These are phyloP conservation scores for Diploptera punctata DNA, from an alignment of 2,888 invertebrate species.

Conservation along the genomic window DNA sequence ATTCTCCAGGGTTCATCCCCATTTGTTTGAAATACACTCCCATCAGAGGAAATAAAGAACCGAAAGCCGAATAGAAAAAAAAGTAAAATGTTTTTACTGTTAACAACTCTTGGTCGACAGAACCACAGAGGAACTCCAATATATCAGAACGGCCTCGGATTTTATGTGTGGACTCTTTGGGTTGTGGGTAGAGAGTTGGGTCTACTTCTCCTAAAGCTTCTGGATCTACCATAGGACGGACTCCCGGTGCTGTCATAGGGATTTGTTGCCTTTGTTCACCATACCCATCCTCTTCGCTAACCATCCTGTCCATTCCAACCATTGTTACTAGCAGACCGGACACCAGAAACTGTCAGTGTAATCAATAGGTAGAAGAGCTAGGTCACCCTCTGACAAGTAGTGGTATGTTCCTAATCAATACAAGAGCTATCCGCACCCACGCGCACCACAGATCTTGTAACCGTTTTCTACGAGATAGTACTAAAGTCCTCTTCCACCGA, in stretches of 20 bases:
- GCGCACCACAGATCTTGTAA: too few species aligned
- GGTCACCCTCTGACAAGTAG: too few species aligned
- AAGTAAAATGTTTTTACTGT: conserved; percentile 98
- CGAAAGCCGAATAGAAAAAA: conserved; percentile 99
- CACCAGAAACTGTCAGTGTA: background rate
- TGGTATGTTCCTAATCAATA: too few species aligned
- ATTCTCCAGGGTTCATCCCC: conserved; percentile 98
- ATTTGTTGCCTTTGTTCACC: conserved; percentile 19
- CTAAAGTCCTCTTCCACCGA: too few species aligned
- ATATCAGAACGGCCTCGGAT: conserved; percentile 86
- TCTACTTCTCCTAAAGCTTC: conserved; percentile 87
- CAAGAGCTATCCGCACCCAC: too few species aligned
- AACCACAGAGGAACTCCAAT: conserved; percentile 81
- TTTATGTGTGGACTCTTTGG: conserved; percentile 89
- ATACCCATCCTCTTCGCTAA: conserved; percentile 32
- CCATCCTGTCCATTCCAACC: conserved; percentile 42
- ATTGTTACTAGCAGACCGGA: conserved; percentile 18
- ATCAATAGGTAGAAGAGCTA: too few species aligned
- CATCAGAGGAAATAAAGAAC: conserved; percentile 96
- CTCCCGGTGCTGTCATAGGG: conserved; percentile 43
- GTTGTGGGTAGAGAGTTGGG: conserved; percentile 77
- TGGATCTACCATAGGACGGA: conserved; percentile 80
- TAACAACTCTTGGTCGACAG: conserved; percentile 89
- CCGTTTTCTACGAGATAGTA: too few species aligned
- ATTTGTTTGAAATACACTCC: conserved; percentile 99